These are phyloP conservation scores for Epiblema foenella DNA, from an alignment of 2,888 invertebrate species.

Conservation along the genomic window DNA sequence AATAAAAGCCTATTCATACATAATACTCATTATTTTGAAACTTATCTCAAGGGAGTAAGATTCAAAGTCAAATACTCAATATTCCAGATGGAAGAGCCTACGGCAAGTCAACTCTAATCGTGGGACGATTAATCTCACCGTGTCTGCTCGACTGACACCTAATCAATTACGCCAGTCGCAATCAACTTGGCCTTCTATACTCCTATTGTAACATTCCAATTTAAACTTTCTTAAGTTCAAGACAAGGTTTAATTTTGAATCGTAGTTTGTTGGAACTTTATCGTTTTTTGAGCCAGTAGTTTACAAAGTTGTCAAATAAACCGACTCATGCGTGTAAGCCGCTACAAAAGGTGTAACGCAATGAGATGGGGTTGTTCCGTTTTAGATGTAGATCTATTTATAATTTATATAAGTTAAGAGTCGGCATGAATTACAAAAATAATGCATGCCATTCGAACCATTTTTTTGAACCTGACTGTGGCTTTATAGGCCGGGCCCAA, in stretches of 20 bases:
- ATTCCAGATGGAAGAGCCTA: slow-evolving; percentile 2
- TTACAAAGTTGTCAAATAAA: slow-evolving; percentile 15
- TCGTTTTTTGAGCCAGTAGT: not conserved
- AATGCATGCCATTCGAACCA: too few relatives aligned
- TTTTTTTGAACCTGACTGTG: too few relatives aligned
- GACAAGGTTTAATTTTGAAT: not conserved
- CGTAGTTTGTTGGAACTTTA: not conserved
- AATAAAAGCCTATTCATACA: not conserved
- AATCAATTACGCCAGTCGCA: slow-evolving; percentile 34
- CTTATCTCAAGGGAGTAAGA: not conserved
- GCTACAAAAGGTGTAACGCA: slow-evolving; percentile 2
- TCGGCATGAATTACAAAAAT: too few relatives aligned
- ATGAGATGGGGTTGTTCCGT: not conserved
- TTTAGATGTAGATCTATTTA: not conserved
- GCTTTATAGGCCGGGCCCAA: too few relatives aligned
- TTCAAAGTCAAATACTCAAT: not conserved
- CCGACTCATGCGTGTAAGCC: slow-evolving; percentile 8
- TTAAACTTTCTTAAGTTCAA: not conserved
- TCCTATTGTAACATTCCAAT: not conserved
- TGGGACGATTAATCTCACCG: slow-evolving; percentile 33
- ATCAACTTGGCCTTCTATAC: slow-evolving; percentile 18
- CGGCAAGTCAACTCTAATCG: slow-evolving; percentile 42
- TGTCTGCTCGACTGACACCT: slow-evolving; percentile 32
- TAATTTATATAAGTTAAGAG: not conserved
- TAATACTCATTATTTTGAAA: not conserved